Evolutionary conservation across 2,113 vertebrate genomes (phyloP).

Genomic region (Guaruba guarouba): DNA sequence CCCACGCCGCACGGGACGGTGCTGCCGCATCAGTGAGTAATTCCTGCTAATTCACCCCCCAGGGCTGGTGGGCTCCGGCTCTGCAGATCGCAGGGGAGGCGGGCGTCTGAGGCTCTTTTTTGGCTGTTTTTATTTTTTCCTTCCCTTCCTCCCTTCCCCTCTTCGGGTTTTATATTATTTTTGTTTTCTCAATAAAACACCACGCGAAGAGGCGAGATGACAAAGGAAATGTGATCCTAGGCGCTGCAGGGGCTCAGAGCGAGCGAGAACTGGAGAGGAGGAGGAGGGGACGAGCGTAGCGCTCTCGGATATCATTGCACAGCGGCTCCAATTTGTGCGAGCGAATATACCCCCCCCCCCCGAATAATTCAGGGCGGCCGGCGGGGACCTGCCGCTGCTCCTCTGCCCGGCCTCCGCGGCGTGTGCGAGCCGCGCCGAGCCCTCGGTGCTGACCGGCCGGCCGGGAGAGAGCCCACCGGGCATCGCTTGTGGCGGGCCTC

Average conservation of each 20-base stretch:
- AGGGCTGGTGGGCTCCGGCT: background rate
- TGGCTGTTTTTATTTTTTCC: background rate
- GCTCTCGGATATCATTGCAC: conserved; percentile 75
- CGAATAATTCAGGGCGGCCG: conserved; percentile 78
- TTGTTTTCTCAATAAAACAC: conserved; percentile 41
- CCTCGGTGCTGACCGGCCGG: background rate
- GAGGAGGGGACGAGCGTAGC: conserved; percentile 53
- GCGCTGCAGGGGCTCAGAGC: conserved; percentile 71
- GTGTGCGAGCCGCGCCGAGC: background rate
- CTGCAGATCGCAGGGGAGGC: conserved; percentile 28
- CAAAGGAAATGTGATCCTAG: conserved; percentile 80
- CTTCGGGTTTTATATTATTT: conserved; percentile 1
- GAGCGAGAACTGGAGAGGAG: conserved; percentile 64
- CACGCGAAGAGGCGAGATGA: conserved; percentile 72
- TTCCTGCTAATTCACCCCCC: conserved; percentile 6
- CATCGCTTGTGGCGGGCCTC: conserved; percentile 1
- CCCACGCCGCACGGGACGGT: background rate
- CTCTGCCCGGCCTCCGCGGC: conserved; percentile 34
- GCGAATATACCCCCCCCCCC: conserved; percentile 59
- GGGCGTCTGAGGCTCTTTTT: background rate
- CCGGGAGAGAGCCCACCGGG: background rate
- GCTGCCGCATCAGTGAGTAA: conserved; percentile 33
- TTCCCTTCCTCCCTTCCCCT: background rate
- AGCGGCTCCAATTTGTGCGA: conserved; percentile 70
- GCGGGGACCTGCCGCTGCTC: conserved; percentile 71